Evolutionary conservation across 2,797 vertebrate genomes (phyloP).

Genomic region (Ceryle rudis): DNA sequence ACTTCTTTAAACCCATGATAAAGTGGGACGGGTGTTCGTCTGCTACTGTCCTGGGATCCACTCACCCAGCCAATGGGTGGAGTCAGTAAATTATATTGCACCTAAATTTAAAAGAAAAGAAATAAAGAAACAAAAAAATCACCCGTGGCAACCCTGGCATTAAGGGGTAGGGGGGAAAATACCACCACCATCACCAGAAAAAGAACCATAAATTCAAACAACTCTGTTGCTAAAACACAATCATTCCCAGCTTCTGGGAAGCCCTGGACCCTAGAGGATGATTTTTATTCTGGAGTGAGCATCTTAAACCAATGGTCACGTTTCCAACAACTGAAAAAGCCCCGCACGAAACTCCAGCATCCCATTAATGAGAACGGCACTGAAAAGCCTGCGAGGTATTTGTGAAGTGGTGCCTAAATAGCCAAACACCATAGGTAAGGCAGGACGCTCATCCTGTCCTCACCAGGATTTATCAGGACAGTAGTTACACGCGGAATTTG

Average conservation of each 20-base stretch:
- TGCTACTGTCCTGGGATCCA: slow-evolving; percentile 87
- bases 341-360: not conserved
- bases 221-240: not conserved
- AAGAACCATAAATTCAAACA: not conserved
- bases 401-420: not conserved
- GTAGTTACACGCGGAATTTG: not conserved
- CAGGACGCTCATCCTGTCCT: not conserved
- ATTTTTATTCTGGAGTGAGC: not conserved
- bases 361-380: not conserved
- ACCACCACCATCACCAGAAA: not conserved
- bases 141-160: not conserved
- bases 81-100: slow-evolving; percentile 95
- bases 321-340: not conserved
- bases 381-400: not conserved
- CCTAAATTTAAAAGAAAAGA: slow-evolving; percentile 76
- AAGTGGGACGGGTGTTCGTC: slow-evolving; percentile 82
- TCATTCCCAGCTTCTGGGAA: not conserved
- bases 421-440: not conserved
- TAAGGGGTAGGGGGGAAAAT: not conserved
- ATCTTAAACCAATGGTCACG: not conserved
- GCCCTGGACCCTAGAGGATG: not conserved
- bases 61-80: slow-evolving; percentile 87
- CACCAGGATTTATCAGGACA: not conserved
- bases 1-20: slow-evolving; percentile 98
- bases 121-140: not conserved